These are phyloP conservation scores for Scaptomyza tumidula DNA, from an alignment of 2,888 invertebrate species.

Conservation along the genomic window DNA sequence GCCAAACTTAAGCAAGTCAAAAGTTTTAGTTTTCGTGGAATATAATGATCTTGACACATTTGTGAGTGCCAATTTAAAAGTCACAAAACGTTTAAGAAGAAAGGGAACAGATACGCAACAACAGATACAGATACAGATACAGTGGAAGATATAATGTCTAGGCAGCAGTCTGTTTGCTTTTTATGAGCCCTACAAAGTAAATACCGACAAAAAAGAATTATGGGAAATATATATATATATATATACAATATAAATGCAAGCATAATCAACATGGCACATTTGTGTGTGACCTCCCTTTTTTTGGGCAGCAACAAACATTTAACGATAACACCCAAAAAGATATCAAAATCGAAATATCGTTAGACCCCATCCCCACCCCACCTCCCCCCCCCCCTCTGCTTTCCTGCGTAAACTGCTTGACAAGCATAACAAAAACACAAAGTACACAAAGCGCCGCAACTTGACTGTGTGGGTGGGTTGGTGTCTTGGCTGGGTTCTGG, in stretches of 20 bases:
- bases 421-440: conserved; percentile 82
- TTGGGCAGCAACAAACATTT: conserved; percentile 61
- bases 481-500: neutral
- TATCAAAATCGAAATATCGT: conserved; percentile 81
- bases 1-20: conserved; percentile 35
- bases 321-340: conserved; percentile 80
- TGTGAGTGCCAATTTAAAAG: conserved; percentile 66
- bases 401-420: conserved; percentile 75
- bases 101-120: neutral
- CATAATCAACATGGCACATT: conserved; percentile 71
- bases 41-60: conserved; percentile 73
- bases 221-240: conserved; percentile 19
- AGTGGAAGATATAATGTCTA: conserved; percentile 6
- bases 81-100: conserved; percentile 40
- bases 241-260: conserved; percentile 68
- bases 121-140: neutral
- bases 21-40: conserved; percentile 58
- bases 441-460: conserved; percentile 60
- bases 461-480: conserved; percentile 33
- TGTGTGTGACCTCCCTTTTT: conserved; percentile 1
- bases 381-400: neutral
- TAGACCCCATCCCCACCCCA: conserved; percentile 40
- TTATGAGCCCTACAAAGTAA: conserved; percentile 58
- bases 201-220: conserved; percentile 58
- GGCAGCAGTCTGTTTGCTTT: conserved; percentile 31